Base-by-base conservation (phyloP, 2,888 invertebrate species). In the Perithous albicinctus region DNA sequence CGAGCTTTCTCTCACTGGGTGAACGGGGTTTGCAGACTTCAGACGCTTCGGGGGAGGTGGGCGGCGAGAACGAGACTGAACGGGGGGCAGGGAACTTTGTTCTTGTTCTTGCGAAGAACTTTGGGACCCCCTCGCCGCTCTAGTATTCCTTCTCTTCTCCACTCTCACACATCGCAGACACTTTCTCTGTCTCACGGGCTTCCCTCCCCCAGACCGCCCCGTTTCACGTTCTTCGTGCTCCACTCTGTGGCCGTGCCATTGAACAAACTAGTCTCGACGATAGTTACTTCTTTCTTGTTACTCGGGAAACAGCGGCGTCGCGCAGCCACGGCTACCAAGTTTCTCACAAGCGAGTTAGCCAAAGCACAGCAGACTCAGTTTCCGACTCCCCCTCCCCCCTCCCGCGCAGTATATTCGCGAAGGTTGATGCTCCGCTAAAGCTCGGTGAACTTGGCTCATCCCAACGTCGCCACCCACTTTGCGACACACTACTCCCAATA, bases 81-180 rank as follows among this genome's bases (percentile, higher is more conserved):
- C n/a, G 69, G 38, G 77, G 56, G 79, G 63, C 63, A 72, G 83
- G 85, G 90, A 92, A 92, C 92, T 92, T 92, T 92, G 92, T 91
- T 92, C 92, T 91, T 91, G 91, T 92, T 92, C 92, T 91, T 92
- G 90, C 87, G 90, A 91, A 90, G 89, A 92, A 92, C 91, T 92
- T 92, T 88, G 90, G 87, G 84, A 89, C 87, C 88, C 87, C 88
- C 87, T 84, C 84, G 74, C 84, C 72, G 72, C 63, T 75, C 76
- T 56, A 61, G 75, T 73, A 70, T 78, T 23, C 73, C 67, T 72
- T 70, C 70, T 59, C 67, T 74, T 56, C 78, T 76, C 70, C 41
- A 70, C 74, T 70, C 81, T 75, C 69, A 72, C 78, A 83, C 83
- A 78, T 80, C 74, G 48, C 20, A 51, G 64, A 77, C 73, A 79